A percentile compares a stretch with the other conserved stretches of the same genome.
These are phyloP conservation scores for Pluvialis apricaria DNA, from an alignment of 2,113 vertebrate genomes.

Conservation along the genomic window DNA sequence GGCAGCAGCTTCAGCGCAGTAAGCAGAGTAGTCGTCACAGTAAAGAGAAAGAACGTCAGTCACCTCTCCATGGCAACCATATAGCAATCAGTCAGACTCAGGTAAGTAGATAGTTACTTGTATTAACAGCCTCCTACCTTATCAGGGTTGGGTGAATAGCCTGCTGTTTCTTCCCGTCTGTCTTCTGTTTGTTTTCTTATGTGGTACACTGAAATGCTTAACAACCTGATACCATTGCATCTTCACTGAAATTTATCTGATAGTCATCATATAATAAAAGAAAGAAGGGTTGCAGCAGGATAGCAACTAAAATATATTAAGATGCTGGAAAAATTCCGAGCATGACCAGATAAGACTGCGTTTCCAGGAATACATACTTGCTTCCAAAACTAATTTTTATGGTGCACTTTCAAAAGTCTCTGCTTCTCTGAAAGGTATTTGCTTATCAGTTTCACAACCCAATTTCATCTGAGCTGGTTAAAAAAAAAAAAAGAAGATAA, in stretches of 20 bases:
- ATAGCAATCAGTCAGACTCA: slow-evolving; percentile 80
- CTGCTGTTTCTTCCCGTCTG: background rate
- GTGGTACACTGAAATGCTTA: background rate
- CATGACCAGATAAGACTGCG: background rate
- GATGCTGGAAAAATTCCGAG: background rate
- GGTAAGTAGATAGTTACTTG: slow-evolving; percentile 64
- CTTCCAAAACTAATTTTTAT: background rate
- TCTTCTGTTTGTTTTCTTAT: background rate
- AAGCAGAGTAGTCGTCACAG: slow-evolving; percentile 86
- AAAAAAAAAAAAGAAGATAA: background rate
- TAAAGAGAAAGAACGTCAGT: slow-evolving; percentile 87
- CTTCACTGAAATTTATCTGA: background rate
- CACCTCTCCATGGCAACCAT: slow-evolving; percentile 80
- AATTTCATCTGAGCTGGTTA: background rate
- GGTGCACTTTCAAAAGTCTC: background rate
- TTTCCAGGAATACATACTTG: background rate
- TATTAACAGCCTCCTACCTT: background rate
- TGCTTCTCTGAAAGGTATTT: background rate
- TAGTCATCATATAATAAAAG: background rate
- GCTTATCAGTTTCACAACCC: background rate
- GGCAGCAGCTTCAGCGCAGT: slow-evolving; percentile 91
- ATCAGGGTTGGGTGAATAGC: background rate
- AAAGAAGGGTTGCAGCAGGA: background rate
- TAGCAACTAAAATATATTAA: background rate
- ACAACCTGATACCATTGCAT: background rate